phyloP scores from a whole-genome alignment of 1,140 invertebrate genomes.

The Pseudomyrmex gracilis region DNA sequence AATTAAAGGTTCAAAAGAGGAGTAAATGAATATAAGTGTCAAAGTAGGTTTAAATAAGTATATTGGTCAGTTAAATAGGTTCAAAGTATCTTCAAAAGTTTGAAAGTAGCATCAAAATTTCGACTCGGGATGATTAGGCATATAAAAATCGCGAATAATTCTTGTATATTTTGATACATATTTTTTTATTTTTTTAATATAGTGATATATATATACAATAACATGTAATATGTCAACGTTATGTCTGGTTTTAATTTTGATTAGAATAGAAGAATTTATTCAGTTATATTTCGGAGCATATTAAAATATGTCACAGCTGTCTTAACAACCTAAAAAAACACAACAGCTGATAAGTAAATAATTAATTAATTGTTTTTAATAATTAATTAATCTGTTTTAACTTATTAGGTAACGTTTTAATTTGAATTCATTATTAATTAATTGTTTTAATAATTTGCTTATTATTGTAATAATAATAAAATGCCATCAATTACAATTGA shows the following conservation, averaged over 20 bases:
- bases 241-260: neutral
- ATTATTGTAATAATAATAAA: conserved; percentile 22
- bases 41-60: too few species aligned
- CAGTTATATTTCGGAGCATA: conserved; percentile 56
- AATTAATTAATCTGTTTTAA: too few species aligned
- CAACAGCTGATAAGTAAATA: neutral
- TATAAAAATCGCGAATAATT: neutral
- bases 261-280: neutral
- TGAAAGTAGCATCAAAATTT: too few species aligned
- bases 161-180: neutral
- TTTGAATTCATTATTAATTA: too few species aligned
- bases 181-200: conserved; percentile 12
- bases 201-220: conserved; percentile 17
- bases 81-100: too few species aligned
- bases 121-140: neutral
- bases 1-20: too few species aligned
- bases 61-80: too few species aligned
- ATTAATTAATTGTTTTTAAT: too few species aligned
- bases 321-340: conserved; percentile 66
- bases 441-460: neutral
- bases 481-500: neutral
- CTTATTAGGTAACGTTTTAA: too few species aligned
- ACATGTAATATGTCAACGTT: neutral
- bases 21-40: too few species aligned
- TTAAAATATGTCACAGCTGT: conserved; percentile 72